Base-by-base conservation (phyloP, 2,888 invertebrate genomes). In the Drosophila melanosoma region DNA sequence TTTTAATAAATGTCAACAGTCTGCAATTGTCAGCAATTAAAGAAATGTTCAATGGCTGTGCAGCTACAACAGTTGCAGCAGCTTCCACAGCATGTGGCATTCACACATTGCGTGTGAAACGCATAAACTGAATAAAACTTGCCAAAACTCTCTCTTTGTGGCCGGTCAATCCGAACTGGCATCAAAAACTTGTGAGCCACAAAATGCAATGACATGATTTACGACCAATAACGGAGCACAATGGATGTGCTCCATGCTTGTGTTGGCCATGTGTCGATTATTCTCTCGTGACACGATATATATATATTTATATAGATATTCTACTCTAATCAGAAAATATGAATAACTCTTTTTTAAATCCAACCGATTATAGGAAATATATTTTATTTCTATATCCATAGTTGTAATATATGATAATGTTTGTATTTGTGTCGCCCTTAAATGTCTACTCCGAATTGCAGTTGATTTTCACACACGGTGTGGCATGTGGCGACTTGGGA, bases 1-100 rank as follows among this genome's bases (percentile, higher is more conserved):
- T 90, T 86, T 80, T 87, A 87, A 86, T 87, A 87, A 90, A 90
- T 78, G 89, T 89, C 89, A 90, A 83, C 81, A 81, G 69, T 69
- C 69, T 72, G 69, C 76, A 74, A 75, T 70, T 75, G 73, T 52
- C 69, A 66, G 71, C 87, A 86, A 87, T 85, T 86, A 83, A 86
- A 76, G 81, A 71, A 74, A 59, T 61, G 63, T 65, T 69, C 53
- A 3, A 15, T 49, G 67, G 32, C 42, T 53, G 20, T 72, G 20
- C 49, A 20, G 12, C 15, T 20, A 35, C 40, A 49, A 42, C 57
- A 48, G 42, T 66, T 65, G 79, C 58, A 23, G 20, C 72, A 58
- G 42, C 65, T 60, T 68, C 59, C 73, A 58, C 48, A 49, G 35
- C 40, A 35, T 71, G 57, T 53, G 65, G 48, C 69, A 70, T 40